phyloP scores from a whole-genome alignment of 2,888 invertebrate genomes.

The Onthophagus sagittarius region DNA sequence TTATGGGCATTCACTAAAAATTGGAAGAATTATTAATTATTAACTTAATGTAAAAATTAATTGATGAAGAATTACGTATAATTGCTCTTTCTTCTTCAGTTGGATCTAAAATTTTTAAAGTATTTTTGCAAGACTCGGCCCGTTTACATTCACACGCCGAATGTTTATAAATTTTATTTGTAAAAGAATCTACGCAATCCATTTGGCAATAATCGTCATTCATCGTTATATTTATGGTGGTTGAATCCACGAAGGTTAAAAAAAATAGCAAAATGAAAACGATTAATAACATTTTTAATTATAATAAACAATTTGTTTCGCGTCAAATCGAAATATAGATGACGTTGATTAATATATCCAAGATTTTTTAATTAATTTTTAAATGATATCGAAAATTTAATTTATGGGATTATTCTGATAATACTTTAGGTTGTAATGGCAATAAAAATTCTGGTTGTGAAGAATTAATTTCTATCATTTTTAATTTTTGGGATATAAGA shows the following conservation, averaged over 20 bases:
- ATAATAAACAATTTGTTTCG: too few relatives aligned
- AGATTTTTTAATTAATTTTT: too few relatives aligned
- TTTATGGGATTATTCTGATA: too few relatives aligned
- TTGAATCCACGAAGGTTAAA: background rate
- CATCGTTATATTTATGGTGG: background rate
- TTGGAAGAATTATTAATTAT: background rate
- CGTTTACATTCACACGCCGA: conserved; percentile 11
- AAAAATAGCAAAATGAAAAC: background rate
- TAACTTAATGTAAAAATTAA: too few relatives aligned
- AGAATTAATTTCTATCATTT: too few relatives aligned
- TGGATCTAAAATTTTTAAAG: conserved; percentile 2
- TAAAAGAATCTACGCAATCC: conserved; percentile 11
- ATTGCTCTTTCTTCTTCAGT: conserved; percentile 8
- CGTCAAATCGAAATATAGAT: too few relatives aligned
- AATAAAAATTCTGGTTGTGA: too few relatives aligned
- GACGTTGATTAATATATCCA: too few relatives aligned
- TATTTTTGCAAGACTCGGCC: background rate
- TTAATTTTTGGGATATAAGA: too few relatives aligned
- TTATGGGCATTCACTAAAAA: conserved; percentile 10
- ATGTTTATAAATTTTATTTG: background rate
- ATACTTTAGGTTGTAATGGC: too few relatives aligned
- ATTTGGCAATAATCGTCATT: conserved; percentile 13
- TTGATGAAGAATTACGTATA: background rate
- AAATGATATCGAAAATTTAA: too few relatives aligned
- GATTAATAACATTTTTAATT: too few relatives aligned